Evolutionary conservation across 2,888 invertebrate genomes (phyloP).

Genomic region (Drosophila tanythrix): DNA sequence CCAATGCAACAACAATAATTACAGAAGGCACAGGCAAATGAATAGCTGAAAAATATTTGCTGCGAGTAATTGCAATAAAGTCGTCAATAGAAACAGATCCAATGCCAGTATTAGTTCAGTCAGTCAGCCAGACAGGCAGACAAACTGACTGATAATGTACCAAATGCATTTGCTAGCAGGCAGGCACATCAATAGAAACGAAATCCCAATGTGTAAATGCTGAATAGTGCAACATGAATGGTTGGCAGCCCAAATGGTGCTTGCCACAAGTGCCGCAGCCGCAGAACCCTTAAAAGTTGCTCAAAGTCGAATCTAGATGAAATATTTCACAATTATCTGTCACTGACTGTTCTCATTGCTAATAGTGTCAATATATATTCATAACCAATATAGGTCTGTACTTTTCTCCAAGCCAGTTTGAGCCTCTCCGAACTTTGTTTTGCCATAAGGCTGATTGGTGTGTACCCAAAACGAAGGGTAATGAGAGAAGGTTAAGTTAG

Average conservation of each 20-base stretch:
- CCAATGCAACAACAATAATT: slow-evolving; percentile 36
- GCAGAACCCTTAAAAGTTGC: slow-evolving; percentile 45
- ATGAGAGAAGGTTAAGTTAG: background rate
- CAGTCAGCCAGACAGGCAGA: background rate
- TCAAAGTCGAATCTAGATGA: slow-evolving; percentile 26
- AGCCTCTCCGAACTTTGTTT: background rate
- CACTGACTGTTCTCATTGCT: slow-evolving; percentile 43
- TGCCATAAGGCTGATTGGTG: background rate
- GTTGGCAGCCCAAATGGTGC: slow-evolving; percentile 7
- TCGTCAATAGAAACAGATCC: slow-evolving; percentile 55
- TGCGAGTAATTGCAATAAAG: slow-evolving; percentile 72
- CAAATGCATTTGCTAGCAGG: slow-evolving; percentile 44
- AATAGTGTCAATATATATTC: background rate
- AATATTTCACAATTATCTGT: slow-evolving; percentile 36
- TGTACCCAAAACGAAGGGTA: background rate
- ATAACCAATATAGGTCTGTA: background rate
- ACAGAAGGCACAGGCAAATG: slow-evolving; percentile 43
- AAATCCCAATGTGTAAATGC: slow-evolving; percentile 36
- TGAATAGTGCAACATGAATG: slow-evolving; percentile 14
- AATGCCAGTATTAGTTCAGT: slow-evolving; percentile 18
- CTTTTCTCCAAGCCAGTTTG: background rate
- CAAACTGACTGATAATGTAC: slow-evolving; percentile 42
- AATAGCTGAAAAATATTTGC: slow-evolving; percentile 63
- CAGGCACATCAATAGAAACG: slow-evolving; percentile 5
- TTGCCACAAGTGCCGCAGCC: slow-evolving; percentile 47